Evolutionary conservation across 1,140 invertebrate species (phyloP).

Genomic region (Diorhabda sublineata): DNA sequence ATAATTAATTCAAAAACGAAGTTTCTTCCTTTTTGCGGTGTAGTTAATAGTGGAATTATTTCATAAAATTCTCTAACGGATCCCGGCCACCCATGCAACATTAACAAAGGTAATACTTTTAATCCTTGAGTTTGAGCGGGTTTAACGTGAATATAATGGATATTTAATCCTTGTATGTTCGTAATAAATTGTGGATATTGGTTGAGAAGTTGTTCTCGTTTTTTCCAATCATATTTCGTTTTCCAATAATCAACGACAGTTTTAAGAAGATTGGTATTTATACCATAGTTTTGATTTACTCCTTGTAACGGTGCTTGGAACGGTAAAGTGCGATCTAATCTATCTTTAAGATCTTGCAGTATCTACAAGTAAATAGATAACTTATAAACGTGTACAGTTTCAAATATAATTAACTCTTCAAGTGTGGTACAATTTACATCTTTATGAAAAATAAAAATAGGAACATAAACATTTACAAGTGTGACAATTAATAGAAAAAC

Average conservation of each 20-base stretch:
- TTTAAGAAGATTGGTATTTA: slow-evolving; percentile 65
- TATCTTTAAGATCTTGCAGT: slow-evolving; percentile 57
- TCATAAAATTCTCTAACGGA: slow-evolving; percentile 83
- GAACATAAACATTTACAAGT: no score
- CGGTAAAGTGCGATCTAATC: slow-evolving; percentile 54
- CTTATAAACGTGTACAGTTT: no score
- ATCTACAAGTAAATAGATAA: slow-evolving; percentile 47
- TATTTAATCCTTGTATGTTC: slow-evolving; percentile 65
- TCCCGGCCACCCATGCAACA: slow-evolving; percentile 90
- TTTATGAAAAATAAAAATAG: no score
- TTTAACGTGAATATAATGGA: slow-evolving; percentile 70
- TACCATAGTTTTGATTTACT: slow-evolving; percentile 70
- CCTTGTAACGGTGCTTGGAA: slow-evolving; percentile 62
- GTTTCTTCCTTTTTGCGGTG: slow-evolving; percentile 51
- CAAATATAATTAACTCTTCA: no score
- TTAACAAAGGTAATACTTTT: slow-evolving; percentile 64
- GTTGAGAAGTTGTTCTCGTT: slow-evolving; percentile 65
- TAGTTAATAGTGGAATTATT: slow-evolving; percentile 68
- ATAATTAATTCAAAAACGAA: slow-evolving; percentile 76
- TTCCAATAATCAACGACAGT: slow-evolving; percentile 74
- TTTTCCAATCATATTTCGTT: slow-evolving; percentile 69
- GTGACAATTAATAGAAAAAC: no score
- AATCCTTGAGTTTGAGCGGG: slow-evolving; percentile 53
- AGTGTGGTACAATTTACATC: no score
- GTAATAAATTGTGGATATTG: slow-evolving; percentile 68